phyloP scores from a whole-genome alignment of 2,797 vertebrate species.

The Acanthurus tractus region DNA sequence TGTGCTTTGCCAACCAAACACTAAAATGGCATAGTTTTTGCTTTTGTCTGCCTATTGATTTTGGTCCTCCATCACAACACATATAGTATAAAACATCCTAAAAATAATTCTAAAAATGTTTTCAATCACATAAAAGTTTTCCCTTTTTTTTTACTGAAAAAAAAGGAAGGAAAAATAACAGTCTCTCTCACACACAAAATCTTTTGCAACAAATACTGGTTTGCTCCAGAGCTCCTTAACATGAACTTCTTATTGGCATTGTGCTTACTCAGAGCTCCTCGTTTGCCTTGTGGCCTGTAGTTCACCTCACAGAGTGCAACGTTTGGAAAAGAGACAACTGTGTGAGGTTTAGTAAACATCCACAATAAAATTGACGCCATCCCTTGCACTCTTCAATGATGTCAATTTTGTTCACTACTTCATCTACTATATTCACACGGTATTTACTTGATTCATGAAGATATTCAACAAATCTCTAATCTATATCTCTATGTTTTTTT shows the following conservation, averaged over 20 bases:
- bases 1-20: constrained; percentile 85
- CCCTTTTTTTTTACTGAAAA: constrained; percentile 78
- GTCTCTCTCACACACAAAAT: constrained; percentile 86
- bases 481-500: constrained; percentile 79
- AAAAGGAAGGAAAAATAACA: constrained; percentile 84
- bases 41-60: constrained; percentile 86
- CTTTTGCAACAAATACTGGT: constrained; percentile 81
- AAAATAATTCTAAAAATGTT: constrained; percentile 88
- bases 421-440: constrained; percentile 86
- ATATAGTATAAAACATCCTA: constrained; percentile 89
- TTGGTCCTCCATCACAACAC: constrained; percentile 89
- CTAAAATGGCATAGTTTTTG: constrained; percentile 86
- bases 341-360: constrained; percentile 83
- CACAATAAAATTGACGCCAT: constrained; percentile 79
- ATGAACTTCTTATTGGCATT: constrained; percentile 81
- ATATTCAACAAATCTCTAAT: constrained; percentile 86
- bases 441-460: constrained; percentile 86
- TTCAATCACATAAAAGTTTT: constrained; percentile 85
- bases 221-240: constrained; percentile 79
- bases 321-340: constrained; percentile 78
- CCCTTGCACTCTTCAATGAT: constrained; percentile 76
- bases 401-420: constrained; percentile 83
- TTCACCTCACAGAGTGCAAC: constrained; percentile 80
- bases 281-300: constrained; percentile 64
- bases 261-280: constrained; percentile 81